Evolutionary conservation across 2,888 invertebrate species (phyloP), one percentile per base, ranked within the genome.

Genomic region (Orthosia gracilis): DNA sequence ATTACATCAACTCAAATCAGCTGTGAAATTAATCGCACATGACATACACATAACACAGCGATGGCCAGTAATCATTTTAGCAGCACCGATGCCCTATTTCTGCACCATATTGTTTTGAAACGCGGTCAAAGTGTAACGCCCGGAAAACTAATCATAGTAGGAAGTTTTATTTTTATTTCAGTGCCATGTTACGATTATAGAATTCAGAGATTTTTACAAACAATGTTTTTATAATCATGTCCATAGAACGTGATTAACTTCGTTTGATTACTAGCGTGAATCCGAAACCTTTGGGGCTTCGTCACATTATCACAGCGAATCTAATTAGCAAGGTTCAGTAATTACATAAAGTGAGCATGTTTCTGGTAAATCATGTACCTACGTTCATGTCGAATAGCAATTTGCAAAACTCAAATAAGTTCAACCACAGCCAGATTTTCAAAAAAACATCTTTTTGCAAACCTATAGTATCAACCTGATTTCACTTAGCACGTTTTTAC

Each of bases 71-170:
- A 86, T 85, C 61, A 78, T 70, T 85, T 82, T 78, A 76, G 73
- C 84, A 85, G 71, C 66, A 57, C 67, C 69, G 47, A 54, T 64
- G 82, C 31, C 85, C 83, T 68, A 85, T 77, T 77, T 84, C 63
- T 57, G 58, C 59, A 68, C 65, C 71, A 69, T 59, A 85, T 82
- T 82, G 85, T 82, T 82, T 85, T 76, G 67, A 78, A 88, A 82
- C 76, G 58, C 72, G 82, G 82, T 78, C 88, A 84, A 73, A 79
- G 87, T 64, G 65, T 80, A 66, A 73, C 73, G 84, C 58, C 73
- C 87, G 83, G 87, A 76, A 76, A 85, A 75, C 70, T 73, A 87
- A 85, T 85, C 85, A 86, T 67, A 76, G 65, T 69, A 80, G 65
- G 49, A 66, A 73, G 67, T 81, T 85, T 76, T 76, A 58, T 79